Evolutionary conservation across 2,113 vertebrate genomes (phyloP).

Genomic region (Otolemur garnettii): DNA sequence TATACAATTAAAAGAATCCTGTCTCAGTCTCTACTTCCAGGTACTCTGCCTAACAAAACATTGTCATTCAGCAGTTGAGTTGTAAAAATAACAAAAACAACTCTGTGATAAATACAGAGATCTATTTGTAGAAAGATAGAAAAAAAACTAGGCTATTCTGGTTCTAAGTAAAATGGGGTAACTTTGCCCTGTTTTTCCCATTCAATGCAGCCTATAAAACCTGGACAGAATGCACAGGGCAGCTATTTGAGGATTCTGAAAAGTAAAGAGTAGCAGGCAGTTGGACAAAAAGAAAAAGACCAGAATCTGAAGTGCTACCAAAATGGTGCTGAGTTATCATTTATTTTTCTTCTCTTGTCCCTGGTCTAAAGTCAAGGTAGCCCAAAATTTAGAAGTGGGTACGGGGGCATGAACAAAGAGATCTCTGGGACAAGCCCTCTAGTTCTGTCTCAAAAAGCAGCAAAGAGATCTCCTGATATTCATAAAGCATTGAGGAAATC

Average conservation of each 20-base stretch:
- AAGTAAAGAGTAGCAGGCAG: constrained; percentile 48
- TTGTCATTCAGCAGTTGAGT: not conserved
- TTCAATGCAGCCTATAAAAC: constrained; percentile 23
- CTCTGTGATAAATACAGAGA: constrained; percentile 12
- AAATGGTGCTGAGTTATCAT: not conserved
- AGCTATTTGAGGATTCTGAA: constrained; percentile 47
- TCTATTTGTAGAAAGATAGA: not conserved
- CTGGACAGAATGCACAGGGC: not conserved
- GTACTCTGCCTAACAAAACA: not conserved
- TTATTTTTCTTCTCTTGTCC: not conserved
- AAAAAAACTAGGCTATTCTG: constrained; percentile 19
- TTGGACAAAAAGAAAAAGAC: not conserved
- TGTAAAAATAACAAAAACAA: constrained; percentile 59
- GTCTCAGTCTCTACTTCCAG: not conserved
- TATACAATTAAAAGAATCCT: not conserved
- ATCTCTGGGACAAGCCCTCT: not conserved
- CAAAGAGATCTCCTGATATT: not conserved
- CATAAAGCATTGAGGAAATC: not conserved
- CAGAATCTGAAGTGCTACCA: constrained; percentile 34
- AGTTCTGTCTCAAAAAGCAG: not conserved
- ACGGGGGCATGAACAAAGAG: not conserved
- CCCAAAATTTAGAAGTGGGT: not conserved
- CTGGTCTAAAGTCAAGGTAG: not conserved
- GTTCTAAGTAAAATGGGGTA: constrained; percentile 53
- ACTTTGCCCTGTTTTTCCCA: not conserved